Evolutionary conservation across 1,140 invertebrate genomes (phyloP), one percentile per base, ranked within the genome.

Genomic region (Chrysopa pallens): DNA sequence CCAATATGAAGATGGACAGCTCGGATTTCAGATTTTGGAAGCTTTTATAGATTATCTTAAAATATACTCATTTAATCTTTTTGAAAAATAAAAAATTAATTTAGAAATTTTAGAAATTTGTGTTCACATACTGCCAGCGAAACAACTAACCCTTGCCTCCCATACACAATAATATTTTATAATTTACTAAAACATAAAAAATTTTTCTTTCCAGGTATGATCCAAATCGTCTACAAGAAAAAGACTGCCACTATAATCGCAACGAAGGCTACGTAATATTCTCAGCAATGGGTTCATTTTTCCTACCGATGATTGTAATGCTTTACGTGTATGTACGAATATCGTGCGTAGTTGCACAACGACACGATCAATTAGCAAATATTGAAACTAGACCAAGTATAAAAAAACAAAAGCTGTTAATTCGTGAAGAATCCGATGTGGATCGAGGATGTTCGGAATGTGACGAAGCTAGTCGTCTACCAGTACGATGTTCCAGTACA

Each of bases 281-380:
- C 60, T 92, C 88, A 0, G 81, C 87, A 0, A 80, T 89, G 69
- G 88, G 87, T 0, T 89, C 88, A 1, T 94, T 93, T 64, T 94
- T 91, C 61, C 72, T 93, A 40, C 90, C 90, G 2, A 77, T 93
- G 60, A 66, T 79, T 6, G 83, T 92, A n/a, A 91, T 94, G 81
- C 67, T 90, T 7, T 86, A 91, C 54, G 86, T 90, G 7, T 93
- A 93, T 56, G 72, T 80, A 1, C 77, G 82, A 51, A 92, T 92
- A 59, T 88, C 84, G 6, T 83, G 82, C 52, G 82, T 88, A 29
- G 78, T 89, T 7, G 76, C 82, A 1, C 72, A 79, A 45, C 61
- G 74, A 60, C 59, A 70, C 53, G 50, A 66, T 53, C 52, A 61
- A 41, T 45, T 61, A 15, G 50, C 54, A 35, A 51, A 56, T 33